Evolutionary conservation across 2,797 vertebrate genomes (phyloP), one percentile per base, ranked within the genome.

Genomic region (Peromyscus attwateri): DNA sequence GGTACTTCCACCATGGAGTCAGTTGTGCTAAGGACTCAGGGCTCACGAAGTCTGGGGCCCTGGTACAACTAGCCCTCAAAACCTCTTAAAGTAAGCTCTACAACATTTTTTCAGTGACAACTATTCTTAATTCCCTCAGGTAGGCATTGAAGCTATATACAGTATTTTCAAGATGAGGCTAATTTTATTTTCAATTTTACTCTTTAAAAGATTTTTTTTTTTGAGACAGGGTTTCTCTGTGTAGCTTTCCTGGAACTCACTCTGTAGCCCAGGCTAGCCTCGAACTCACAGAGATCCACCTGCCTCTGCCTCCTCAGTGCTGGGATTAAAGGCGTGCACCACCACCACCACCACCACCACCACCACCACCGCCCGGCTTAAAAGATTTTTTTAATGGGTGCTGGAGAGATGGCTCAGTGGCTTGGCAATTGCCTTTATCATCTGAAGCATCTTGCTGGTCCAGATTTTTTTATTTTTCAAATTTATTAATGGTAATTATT

Each of bases 81-180:
- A 52, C 25, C 5, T 52, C 19, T 68, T 49, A 79, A 88, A 89
- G 19, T 91, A 64, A 89, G 60, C 12, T 43, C 40, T 46, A 19
- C 87, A 89, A 95, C 82, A 91, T 80, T 97, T 40, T 85, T 89
- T 89, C 21, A 81, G 89, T 92, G 19, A 80, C 37, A 87, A 40
- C 19, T 84, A 55, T 46, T 94, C 88, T 91, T 66, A 82, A 6
- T 75, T 92, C 3, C 16, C 23, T 94, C 46, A n/a, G 43, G 93
- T 95, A 75, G 23, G 8, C 49, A 66, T 16, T 91, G 37, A 49
- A 87, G 1, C 87, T 88, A 64, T 64, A 76, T 77, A 80, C 4
- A 80, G 31, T 96, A 95, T 76, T 89, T 55, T 90, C 62, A 90
- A 89, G 4, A 29, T n/a, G n/a, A 43, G 4, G 4, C 62, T 96